Evolutionary conservation across 1,140 invertebrate genomes (phyloP).

Genomic region (Drosophila setifemur): DNA sequence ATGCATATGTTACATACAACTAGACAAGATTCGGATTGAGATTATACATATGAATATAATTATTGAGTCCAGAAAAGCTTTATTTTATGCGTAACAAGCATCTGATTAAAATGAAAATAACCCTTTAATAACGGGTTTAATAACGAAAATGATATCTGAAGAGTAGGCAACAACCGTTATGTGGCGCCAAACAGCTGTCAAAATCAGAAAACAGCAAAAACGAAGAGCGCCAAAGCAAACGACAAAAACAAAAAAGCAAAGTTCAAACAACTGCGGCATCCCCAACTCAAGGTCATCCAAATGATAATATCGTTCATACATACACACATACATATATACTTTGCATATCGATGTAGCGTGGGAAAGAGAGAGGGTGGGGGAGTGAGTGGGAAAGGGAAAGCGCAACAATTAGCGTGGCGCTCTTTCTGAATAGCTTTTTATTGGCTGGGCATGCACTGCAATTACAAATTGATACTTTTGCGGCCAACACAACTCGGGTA

Average conservation of each 20-base stretch:
- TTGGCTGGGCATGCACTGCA: slow-evolving; percentile 8
- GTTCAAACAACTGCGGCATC: slow-evolving; percentile 32
- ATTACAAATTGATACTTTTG: slow-evolving; percentile 18
- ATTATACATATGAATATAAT: no score
- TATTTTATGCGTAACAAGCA: no score
- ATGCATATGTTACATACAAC: no score
- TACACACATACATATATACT: slow-evolving; percentile 21
- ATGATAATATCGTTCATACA: slow-evolving; percentile 36
- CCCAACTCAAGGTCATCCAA: slow-evolving; percentile 48
- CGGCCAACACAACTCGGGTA: background rate
- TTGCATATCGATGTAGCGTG: slow-evolving; percentile 11
- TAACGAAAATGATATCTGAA: background rate
- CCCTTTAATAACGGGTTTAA: no score
- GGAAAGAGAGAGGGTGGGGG: no score
- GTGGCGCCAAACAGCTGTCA: slow-evolving; percentile 44
- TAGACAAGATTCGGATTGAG: no score
- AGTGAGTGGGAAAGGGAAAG: background rate
- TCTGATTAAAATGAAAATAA: no score
- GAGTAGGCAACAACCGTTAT: slow-evolving; percentile 35
- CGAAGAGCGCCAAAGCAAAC: slow-evolving; percentile 1
- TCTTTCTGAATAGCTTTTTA: background rate
- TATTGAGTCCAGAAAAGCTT: no score
- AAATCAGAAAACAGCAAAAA: slow-evolving; percentile 23
- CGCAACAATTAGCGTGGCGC: slow-evolving; percentile 1
- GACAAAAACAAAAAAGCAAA: slow-evolving; percentile 12